phyloP scores from a whole-genome alignment of 1,140 invertebrate species.

The Oreohelix idahoensis region DNA sequence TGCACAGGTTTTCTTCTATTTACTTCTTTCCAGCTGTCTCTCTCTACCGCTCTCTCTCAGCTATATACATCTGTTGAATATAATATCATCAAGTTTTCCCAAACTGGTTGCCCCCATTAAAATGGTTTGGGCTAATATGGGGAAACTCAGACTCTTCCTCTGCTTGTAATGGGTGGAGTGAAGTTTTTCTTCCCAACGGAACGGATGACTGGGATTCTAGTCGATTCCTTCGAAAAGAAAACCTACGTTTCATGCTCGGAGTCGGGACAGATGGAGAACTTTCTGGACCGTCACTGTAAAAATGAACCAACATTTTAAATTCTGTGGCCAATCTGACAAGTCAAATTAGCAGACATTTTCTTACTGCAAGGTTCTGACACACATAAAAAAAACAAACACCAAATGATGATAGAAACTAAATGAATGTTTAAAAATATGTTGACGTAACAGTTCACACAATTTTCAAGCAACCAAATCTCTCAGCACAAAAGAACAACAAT shows the following conservation, averaged over 20 bases:
- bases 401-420: no score
- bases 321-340: no score
- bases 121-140: slow-evolving; percentile 35
- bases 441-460: no score
- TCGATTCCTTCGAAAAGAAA: slow-evolving; percentile 19
- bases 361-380: no score
- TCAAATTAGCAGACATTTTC: no score
- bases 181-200: neutral
- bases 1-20: neutral
- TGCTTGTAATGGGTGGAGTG: neutral
- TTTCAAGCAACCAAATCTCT: no score
- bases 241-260: slow-evolving; percentile 13
- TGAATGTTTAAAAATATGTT: no score
- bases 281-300: neutral
- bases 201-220: neutral
- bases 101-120: neutral
- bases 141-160: slow-evolving; percentile 21
- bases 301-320: neutral
- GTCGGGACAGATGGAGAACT: slow-evolving; percentile 7
- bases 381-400: no score
- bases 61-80: neutral
- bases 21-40: neutral
- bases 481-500: no score
- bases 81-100: neutral
- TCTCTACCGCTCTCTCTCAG: neutral